phyloP scores from a whole-genome alignment of 2,113 vertebrate species.

The Psophia crepitans region DNA sequence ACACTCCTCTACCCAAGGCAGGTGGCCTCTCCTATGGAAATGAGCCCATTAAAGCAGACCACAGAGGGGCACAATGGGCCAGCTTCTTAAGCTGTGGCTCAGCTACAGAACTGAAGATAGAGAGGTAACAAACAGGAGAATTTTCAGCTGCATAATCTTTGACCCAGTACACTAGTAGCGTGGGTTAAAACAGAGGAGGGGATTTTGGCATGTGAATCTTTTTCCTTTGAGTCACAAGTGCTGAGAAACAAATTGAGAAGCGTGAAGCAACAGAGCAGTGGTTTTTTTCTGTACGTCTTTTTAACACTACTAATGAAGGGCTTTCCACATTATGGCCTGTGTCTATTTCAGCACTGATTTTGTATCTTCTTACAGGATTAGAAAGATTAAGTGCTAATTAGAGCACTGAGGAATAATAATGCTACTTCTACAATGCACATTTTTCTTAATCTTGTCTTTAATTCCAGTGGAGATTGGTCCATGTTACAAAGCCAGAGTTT shows the following conservation, averaged over 20 bases:
- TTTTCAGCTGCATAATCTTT: conserved; percentile 20
- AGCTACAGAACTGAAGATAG: neutral
- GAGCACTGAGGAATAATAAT: conserved; percentile 17
- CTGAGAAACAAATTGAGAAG: conserved; percentile 4
- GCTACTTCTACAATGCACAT: conserved; percentile 14
- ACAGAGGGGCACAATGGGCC: neutral
- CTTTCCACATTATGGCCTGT: neutral
- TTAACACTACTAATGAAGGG: conserved; percentile 1
- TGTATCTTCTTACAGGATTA: conserved; percentile 46
- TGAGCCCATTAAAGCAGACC: conserved; percentile 36
- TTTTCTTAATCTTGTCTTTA: conserved; percentile 51
- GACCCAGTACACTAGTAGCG: neutral
- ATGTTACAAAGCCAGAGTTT: conserved; percentile 23
- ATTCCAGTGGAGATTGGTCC: neutral
- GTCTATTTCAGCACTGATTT: conserved; percentile 35
- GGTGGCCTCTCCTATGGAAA: conserved; percentile 41
- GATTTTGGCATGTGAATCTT: neutral
- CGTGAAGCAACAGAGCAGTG: neutral
- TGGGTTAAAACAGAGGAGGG: neutral
- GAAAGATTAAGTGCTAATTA: conserved; percentile 50
- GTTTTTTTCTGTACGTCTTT: neutral
- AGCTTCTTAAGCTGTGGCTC: neutral
- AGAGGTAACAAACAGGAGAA: neutral
- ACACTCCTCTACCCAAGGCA: neutral
- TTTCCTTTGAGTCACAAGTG: neutral